Evolutionary conservation across 2,113 vertebrate genomes (phyloP).

Genomic region (Lasiurus borealis): DNA sequence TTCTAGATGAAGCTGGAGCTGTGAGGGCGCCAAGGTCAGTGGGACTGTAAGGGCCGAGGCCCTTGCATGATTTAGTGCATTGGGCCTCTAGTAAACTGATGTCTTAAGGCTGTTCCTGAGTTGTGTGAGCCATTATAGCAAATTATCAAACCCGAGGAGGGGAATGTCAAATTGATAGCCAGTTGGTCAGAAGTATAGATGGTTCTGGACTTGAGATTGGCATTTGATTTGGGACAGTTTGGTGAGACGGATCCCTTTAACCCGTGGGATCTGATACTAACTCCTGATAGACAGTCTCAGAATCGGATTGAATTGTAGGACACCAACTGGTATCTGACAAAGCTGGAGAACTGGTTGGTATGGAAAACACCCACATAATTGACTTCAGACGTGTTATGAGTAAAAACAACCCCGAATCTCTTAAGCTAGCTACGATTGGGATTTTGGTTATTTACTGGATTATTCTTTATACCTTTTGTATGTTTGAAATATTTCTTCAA

Average conservation of each 20-base stretch:
- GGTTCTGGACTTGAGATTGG: not conserved
- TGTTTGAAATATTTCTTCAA: not conserved
- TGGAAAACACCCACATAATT: not conserved
- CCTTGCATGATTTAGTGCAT: no score
- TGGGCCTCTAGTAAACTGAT: not conserved
- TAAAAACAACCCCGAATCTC: not conserved
- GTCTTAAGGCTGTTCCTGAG: not conserved
- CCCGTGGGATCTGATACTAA: not conserved
- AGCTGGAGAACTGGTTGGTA: not conserved
- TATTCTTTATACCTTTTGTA: not conserved
- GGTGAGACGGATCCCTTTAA: not conserved
- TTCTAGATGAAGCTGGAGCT: no score
- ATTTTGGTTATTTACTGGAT: not conserved
- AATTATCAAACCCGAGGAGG: not conserved
- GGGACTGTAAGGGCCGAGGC: no score
- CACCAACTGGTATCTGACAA: not conserved
- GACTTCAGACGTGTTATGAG: not conserved
- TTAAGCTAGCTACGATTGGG: not conserved
- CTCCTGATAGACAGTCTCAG: not conserved
- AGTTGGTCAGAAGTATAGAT: not conserved
- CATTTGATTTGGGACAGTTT: not conserved
- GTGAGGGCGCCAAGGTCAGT: no score
- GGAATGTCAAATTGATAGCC: not conserved
- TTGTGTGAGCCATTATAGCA: not conserved
- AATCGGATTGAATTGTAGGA: not conserved